Percentiles rank a stretch among this genome's conserved stretches.
Evolutionary conservation across 2,797 vertebrate genomes (phyloP).

Genomic region (Mormyrops attenuatus): DNA sequence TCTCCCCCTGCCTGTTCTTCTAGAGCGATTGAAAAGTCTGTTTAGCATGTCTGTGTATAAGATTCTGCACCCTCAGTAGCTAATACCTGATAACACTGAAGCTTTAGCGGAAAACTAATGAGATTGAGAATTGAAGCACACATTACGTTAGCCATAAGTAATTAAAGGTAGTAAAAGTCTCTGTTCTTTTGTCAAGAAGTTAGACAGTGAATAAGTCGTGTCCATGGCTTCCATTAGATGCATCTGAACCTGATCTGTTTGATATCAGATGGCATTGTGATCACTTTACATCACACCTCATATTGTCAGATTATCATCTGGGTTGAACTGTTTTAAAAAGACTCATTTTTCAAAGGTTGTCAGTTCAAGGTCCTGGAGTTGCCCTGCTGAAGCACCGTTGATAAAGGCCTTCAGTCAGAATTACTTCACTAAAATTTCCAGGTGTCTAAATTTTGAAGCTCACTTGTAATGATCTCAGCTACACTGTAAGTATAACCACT

Average conservation of each 20-base stretch:
- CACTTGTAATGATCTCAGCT: neutral
- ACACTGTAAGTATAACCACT: neutral
- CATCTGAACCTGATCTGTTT: neutral
- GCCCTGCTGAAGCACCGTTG: neutral
- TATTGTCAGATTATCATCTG: neutral
- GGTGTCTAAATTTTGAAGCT: neutral
- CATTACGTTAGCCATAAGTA: neutral
- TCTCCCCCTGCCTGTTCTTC: neutral
- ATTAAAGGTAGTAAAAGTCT: neutral
- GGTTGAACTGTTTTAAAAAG: neutral
- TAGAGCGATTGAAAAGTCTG: neutral
- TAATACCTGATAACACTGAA: neutral
- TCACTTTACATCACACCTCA: neutral
- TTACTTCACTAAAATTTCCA: neutral
- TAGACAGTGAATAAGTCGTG: neutral
- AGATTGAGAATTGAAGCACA: neutral
- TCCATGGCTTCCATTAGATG: neutral
- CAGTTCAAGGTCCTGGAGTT: neutral
- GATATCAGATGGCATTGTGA: neutral
- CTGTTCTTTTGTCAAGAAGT: neutral
- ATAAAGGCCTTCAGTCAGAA: neutral
- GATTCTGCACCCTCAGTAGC: neutral
- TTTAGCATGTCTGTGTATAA: neutral
- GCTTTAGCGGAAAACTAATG: neutral
- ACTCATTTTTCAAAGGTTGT: neutral